Percentiles rank a stretch among this genome's conserved stretches.
These are phyloP conservation scores for Paralichthys olivaceus DNA, from an alignment of 2,113 vertebrate genomes.

Conservation along the genomic window DNA sequence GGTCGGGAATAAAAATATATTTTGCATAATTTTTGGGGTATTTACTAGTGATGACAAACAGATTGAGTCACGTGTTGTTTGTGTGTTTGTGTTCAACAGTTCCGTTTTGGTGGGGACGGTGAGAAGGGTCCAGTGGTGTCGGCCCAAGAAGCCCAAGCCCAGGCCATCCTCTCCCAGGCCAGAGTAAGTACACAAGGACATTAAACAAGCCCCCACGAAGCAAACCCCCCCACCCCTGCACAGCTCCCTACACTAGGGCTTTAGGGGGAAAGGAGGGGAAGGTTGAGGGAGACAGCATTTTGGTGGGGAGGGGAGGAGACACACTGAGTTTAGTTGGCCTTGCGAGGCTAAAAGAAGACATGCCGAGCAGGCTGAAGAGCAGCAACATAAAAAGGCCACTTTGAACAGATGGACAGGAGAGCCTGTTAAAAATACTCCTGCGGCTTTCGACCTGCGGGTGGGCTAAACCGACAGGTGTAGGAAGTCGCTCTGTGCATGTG, in stretches of 20 bases:
- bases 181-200: conserved; percentile 85
- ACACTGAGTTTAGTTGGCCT: conserved; percentile 35
- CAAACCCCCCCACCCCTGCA: conserved; percentile 12
- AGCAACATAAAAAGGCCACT: conserved; percentile 50
- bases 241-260: conserved; percentile 40
- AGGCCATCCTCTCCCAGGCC: conserved; percentile 97
- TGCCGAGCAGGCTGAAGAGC: conserved; percentile 52
- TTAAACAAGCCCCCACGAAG: conserved; percentile 11
- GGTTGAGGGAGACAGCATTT: conserved; percentile 38
- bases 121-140: conserved; percentile 95
- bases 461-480: conserved; percentile 75
- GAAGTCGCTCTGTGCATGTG: conserved; percentile 12
- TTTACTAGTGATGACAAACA: background rate
- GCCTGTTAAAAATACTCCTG: conserved; percentile 78
- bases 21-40: too few species aligned
- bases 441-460: conserved; percentile 45
- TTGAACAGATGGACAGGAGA: conserved; percentile 71
- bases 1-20: background rate
- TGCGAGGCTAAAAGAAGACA: conserved; percentile 69
- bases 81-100: conserved; percentile 78
- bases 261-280: conserved; percentile 25
- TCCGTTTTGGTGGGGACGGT: conserved; percentile 93
- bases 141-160: conserved; percentile 96
- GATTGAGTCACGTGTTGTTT: background rate
- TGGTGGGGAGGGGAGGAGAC: conserved; percentile 18